A percentile compares a stretch with the other conserved stretches of the same genome.
Evolutionary conservation across 35 echinoderm and acorn worm genomes (phyloP).

Genomic region (Ophioderma brevispina): DNA sequence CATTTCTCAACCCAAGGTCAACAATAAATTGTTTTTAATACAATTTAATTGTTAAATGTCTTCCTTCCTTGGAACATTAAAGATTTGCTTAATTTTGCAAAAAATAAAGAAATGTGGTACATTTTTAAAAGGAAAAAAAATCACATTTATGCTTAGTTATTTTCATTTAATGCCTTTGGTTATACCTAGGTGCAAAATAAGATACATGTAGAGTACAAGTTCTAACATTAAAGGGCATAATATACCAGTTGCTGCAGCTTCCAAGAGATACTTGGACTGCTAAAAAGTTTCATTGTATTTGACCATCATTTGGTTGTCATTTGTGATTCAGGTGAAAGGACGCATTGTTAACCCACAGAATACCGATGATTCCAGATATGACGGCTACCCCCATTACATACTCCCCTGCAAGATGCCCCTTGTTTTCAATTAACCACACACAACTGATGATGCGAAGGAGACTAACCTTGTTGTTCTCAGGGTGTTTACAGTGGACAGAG

Average conservation of each 20-base stretch:
- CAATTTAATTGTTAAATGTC: too few relatives aligned
- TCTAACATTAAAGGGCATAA: too few relatives aligned
- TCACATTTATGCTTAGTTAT: too few relatives aligned
- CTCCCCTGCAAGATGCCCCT: slow-evolving; percentile 34
- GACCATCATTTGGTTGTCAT: background rate
- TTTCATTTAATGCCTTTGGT: too few relatives aligned
- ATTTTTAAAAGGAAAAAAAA: too few relatives aligned
- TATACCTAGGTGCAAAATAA: background rate
- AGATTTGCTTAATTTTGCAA: too few relatives aligned
- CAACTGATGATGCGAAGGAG: background rate
- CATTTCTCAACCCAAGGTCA: too few relatives aligned
- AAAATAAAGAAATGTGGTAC: too few relatives aligned
- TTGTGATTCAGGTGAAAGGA: slow-evolving; percentile 47
- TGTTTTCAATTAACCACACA: slow-evolving; percentile 31
- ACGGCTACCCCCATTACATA: slow-evolving; percentile 28
- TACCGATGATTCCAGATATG: slow-evolving; percentile 2
- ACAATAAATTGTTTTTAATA: too few relatives aligned
- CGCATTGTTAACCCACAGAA: background rate
- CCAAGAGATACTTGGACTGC: background rate
- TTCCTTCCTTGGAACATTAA: too few relatives aligned
- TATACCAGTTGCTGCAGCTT: background rate
- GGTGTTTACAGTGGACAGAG: slow-evolving; percentile 68
- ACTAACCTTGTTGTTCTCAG: slow-evolving; percentile 38
- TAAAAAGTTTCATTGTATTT: too few relatives aligned
- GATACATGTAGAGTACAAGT: background rate